phyloP scores from a whole-genome alignment of 2,113 vertebrate species.

The Proterorhinus semilunaris region DNA sequence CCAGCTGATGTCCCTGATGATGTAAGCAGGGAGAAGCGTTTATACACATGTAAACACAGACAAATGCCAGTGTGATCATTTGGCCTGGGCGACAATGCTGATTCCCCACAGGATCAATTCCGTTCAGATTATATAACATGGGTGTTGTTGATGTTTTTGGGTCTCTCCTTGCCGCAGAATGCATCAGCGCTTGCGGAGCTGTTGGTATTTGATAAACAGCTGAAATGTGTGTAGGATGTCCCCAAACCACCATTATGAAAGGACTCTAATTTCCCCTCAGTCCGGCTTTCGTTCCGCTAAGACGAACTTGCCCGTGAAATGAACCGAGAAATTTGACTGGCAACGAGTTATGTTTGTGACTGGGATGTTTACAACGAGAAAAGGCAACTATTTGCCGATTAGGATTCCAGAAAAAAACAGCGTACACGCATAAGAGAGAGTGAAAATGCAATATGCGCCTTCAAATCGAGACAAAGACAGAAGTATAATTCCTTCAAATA shows the following conservation, averaged over 20 bases:
- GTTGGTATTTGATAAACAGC: constrained; percentile 55
- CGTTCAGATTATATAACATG: constrained; percentile 55
- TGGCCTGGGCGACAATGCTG: constrained; percentile 21
- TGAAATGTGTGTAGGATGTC: constrained; percentile 44
- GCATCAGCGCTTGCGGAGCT: constrained; percentile 33
- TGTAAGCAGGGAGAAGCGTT: too few relatives aligned
- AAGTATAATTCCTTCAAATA: too few relatives aligned
- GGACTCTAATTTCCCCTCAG: constrained; percentile 7
- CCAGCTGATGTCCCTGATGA: too few relatives aligned
- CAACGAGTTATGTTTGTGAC: constrained; percentile 7
- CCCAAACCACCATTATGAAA: constrained; percentile 32
- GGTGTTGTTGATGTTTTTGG: constrained; percentile 54
- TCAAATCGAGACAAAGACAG: too few relatives aligned
- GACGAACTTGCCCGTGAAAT: constrained; percentile 13
- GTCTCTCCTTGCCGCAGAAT: constrained; percentile 49
- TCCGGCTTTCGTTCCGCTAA: constrained; percentile 10
- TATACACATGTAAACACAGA: neutral
- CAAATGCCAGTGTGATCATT: constrained; percentile 5
- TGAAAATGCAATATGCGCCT: too few relatives aligned
- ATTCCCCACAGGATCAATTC: too few relatives aligned
- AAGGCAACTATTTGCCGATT: neutral
- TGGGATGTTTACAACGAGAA: neutral
- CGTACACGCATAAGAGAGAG: too few relatives aligned
- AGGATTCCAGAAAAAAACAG: too few relatives aligned
- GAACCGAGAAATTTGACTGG: constrained; percentile 1